Evolutionary conservation across 2,888 invertebrate species (phyloP).

Genomic region (Acleris cristana): DNA sequence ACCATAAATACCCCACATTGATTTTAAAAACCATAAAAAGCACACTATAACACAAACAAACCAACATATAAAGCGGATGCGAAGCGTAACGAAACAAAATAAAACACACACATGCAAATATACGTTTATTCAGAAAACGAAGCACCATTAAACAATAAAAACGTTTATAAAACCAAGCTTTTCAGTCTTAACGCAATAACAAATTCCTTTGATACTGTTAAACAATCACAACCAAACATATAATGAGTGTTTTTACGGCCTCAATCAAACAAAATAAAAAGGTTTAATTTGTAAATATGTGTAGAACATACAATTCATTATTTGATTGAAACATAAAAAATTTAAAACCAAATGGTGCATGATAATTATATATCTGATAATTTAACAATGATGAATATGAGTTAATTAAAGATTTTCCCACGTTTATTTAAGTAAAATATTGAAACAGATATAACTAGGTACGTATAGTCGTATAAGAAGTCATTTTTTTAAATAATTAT

Average conservation of each 20-base stretch:
- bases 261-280: neutral
- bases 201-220: neutral
- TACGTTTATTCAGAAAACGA: conserved; percentile 31
- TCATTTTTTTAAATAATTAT: too few species aligned
- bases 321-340: too few species aligned
- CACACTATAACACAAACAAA: conserved; percentile 9
- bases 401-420: too few species aligned
- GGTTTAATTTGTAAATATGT: neutral
- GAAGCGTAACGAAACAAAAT: conserved; percentile 26
- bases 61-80: conserved; percentile 30
- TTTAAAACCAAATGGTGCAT: too few species aligned
- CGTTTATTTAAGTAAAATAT: too few species aligned
- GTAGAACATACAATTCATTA: too few species aligned
- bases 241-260: neutral
- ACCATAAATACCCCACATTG: conserved; percentile 17
- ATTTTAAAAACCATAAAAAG: conserved; percentile 5
- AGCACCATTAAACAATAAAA: conserved; percentile 25
- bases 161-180: conserved; percentile 19
- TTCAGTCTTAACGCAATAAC: conserved; percentile 34
- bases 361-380: too few species aligned
- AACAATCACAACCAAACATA: conserved; percentile 25
- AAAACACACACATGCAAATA: conserved; percentile 35
- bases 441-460: too few species aligned
- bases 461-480: too few species aligned
- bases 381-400: too few species aligned